These are phyloP conservation scores for Mythimna ferrago DNA, from an alignment of 2,888 invertebrate genomes.

Conservation along the genomic window DNA sequence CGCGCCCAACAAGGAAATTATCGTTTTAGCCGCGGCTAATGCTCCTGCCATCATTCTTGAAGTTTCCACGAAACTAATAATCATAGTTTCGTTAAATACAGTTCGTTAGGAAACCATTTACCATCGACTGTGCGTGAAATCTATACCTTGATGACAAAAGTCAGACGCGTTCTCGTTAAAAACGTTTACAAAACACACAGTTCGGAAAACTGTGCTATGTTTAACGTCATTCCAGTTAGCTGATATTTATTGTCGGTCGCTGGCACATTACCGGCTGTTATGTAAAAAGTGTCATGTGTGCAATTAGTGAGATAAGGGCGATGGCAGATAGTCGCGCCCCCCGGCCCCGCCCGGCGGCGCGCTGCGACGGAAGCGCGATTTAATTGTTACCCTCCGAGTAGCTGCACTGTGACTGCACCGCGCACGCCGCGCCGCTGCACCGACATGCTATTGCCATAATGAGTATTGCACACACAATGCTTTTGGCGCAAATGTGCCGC, in stretches of 20 bases:
- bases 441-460: slow-evolving; percentile 17
- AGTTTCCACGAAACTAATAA: slow-evolving; percentile 47
- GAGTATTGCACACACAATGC: slow-evolving; percentile 5
- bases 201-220: slow-evolving; percentile 25
- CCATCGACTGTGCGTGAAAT: slow-evolving; percentile 39
- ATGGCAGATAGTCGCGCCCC: slow-evolving; percentile 30
- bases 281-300: slow-evolving; percentile 45
- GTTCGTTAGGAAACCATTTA: slow-evolving; percentile 26
- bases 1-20: slow-evolving; percentile 57
- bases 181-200: slow-evolving; percentile 26
- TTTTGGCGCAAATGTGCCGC: neutral
- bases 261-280: slow-evolving; percentile 29
- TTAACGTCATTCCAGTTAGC: neutral
- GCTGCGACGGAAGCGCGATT: slow-evolving; percentile 47
- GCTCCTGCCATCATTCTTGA: slow-evolving; percentile 29
- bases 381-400: slow-evolving; percentile 39
- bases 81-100: slow-evolving; percentile 30
- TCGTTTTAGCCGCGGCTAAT: slow-evolving; percentile 53
- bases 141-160: slow-evolving; percentile 31
- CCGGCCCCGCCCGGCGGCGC: slow-evolving; percentile 5
- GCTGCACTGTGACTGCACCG: slow-evolving; percentile 4
- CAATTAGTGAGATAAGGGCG: slow-evolving; percentile 52
- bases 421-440: neutral
- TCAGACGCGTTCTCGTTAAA: slow-evolving; percentile 7
- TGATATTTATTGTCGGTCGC: neutral